Evolutionary conservation across 2,113 vertebrate genomes (phyloP), one percentile per base, ranked within the genome.

Genomic region (Lontra canadensis): DNA sequence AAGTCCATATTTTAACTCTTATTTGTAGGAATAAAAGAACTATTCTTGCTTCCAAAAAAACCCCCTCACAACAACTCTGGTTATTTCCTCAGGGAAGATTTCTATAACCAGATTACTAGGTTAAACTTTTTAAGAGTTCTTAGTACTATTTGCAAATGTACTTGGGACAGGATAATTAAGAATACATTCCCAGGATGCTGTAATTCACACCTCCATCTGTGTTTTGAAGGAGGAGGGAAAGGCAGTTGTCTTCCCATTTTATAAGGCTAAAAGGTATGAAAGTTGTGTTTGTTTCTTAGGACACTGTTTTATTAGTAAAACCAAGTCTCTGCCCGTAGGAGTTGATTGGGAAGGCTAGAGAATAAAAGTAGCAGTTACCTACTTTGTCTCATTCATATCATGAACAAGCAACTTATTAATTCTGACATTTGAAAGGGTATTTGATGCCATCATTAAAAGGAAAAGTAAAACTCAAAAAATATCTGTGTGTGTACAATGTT

Each of bases 331-430:
- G 91, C 59, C 76, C 79, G 1, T n/a, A 59, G 57, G 6, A 71
- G 7, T 90, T 87, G 80, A 39, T 26, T 26, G 42, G 87, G 76
- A 95, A 74, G 21, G 4, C 23, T 6, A 8, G 39, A 71, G 82
- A 95, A 94, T 96, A 0, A 4, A 71, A 97, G 52, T 63, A 84
- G 85, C 81, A 79, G 91, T 96, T 67, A 94, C 88, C 65, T 96
- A 23, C 84, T 96, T 98, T 74, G 0, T 92, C 69, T 96, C 59
- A 80, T 79, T 97, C 96, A 29, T 31, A 78, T 92, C 88, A 96
- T 78, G 92, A 91, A 85, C 55, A 88, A 96, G 55, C 55, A 74
- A 86, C 34, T 87, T 97, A 95, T 97, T 97, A 98, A 97, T 80
- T 88, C 55, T 86, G 92, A 90, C 61, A 92, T 57, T 25, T 44